Evolutionary conservation across 2,888 invertebrate species (phyloP), one percentile per base, ranked within the genome.

Genomic region (Scelioninae gen. 1): DNA sequence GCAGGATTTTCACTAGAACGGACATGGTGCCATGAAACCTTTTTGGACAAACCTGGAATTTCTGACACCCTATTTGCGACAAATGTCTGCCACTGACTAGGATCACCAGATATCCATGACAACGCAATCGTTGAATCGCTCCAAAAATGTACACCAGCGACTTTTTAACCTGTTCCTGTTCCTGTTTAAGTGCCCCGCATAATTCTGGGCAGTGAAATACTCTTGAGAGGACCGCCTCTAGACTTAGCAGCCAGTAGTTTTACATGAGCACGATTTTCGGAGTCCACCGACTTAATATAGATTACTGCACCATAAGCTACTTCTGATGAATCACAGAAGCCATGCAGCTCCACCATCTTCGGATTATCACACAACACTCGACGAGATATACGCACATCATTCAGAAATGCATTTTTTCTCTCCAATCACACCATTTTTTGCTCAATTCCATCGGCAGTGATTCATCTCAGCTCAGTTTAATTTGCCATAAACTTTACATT

Each of bases 81-180:
- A 49, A 49, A n/a, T n/a, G n/a, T n/a, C n/a, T n/a, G n/a, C n/a
- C n/a, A n/a, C n/a, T n/a, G n/a, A n/a, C n/a, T n/a, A 49, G 85
- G 79, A 8, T 66, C 45, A 0, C 56, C 71, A 32, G 58, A 71
- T 31, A 88, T 79, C 87, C 87, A 88, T 10, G 82, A 34, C 10
- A 86, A 38, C 0, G 80, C 68, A 3, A 88, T 85, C 9, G 65
- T 84, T 0, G 87, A 88, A 53, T 88, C 86, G 2, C 83, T 60
- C 84, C 87, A 88, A 15, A 58, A 86, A 72, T 55, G 78, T 6
- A 49, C 29, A 15, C 2, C 49, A 15, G 5, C 23, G 23, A 23
- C 8, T 16, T 6, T 9, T 1, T 29, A 23, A 53, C 53, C 13
- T 31, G 32, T 8, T 32, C n/a, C 5, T 3, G 2, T n/a, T 3